Base-by-base conservation (phyloP, 1,140 invertebrate genomes). In the Calosoma granatense region DNA sequence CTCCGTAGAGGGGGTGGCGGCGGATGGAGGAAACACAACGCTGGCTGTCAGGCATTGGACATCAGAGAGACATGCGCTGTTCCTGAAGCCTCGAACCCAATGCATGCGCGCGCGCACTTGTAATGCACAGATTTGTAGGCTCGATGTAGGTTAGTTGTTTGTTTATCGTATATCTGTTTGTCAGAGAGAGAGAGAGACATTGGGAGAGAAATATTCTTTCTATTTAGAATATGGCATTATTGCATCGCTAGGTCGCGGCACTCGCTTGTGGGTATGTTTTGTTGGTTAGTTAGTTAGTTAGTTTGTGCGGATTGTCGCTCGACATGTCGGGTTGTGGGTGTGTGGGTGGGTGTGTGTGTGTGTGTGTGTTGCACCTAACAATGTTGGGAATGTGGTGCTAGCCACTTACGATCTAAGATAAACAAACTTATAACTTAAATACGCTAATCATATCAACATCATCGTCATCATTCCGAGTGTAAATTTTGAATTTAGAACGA, bases 401-500 rank as follows among this genome's bases (percentile, higher is more conserved):
- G 26, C 26, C 26, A 36, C 26, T 36, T 36, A 36, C 26, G 26
- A 36, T 36, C 26, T 36, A 36, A 36, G 6, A 36, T 36, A 36
- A 36, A 9, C n/a, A 36, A 36, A 36, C 26, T 36, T 36, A 36
- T n/a, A 36, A 36, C 6, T n/a, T 36, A 36, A 36, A 36, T 36
- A 36, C 26, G 26, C 26, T 36, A 36, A 36, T 36, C n/a, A 36
- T 36, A 36, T 36, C 26, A 36, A 36, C 26, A 36, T 36, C 26
- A 36, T 36, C 26, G 26, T 36, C 26, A 36, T 36, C 26, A 36
- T 36, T n/a, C 26, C 26, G 26, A 36, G n/a, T 36, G 26, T 36
- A 47, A 68, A 68, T 68, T 68, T 68, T 67, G 66, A 68, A 68
- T 70, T 67, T 67, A 59, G 65, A 66, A 64, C 60, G 66, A 67